These are phyloP conservation scores for Blera fallax DNA, from an alignment of 2,888 invertebrate genomes.

Conservation along the genomic window DNA sequence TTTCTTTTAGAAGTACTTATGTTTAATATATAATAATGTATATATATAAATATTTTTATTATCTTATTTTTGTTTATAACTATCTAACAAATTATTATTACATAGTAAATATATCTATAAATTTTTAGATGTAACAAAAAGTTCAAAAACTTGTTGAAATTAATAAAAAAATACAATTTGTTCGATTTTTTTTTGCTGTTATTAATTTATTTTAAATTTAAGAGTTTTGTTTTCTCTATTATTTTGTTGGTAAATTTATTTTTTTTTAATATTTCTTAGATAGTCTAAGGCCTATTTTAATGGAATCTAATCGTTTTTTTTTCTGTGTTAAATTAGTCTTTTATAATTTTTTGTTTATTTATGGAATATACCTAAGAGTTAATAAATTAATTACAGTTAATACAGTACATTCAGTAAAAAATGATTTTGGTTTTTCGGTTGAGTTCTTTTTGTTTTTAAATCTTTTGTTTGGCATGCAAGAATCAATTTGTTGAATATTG, in stretches of 20 bases:
- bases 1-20: conserved; percentile 11
- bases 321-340: conserved; percentile 58
- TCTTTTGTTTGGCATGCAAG: conserved; percentile 62
- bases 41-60: conserved; percentile 59
- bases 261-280: conserved; percentile 49
- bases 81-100: conserved; percentile 70
- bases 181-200: conserved; percentile 26
- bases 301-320: conserved; percentile 56
- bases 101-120: conserved; percentile 64
- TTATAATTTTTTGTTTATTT: conserved; percentile 37
- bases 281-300: conserved; percentile 73
- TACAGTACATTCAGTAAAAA: conserved; percentile 68
- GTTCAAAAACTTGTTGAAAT: conserved; percentile 73
- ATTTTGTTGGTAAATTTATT: conserved; percentile 63
- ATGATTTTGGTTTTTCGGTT: conserved; percentile 29
- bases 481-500: conserved; percentile 25
- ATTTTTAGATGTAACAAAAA: conserved; percentile 46
- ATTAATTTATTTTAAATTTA: conserved; percentile 55
- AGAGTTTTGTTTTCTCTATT: conserved; percentile 19
- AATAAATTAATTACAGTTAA: conserved; percentile 61
- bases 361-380: conserved; percentile 49
- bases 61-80: conserved; percentile 61
- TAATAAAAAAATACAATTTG: conserved; percentile 55
- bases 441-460: conserved; percentile 55
- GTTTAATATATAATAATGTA: conserved; percentile 42